Conservation (phyloP, 2,797 vertebrate genomes). For the Melanogrammus aeglefinus region DNA sequence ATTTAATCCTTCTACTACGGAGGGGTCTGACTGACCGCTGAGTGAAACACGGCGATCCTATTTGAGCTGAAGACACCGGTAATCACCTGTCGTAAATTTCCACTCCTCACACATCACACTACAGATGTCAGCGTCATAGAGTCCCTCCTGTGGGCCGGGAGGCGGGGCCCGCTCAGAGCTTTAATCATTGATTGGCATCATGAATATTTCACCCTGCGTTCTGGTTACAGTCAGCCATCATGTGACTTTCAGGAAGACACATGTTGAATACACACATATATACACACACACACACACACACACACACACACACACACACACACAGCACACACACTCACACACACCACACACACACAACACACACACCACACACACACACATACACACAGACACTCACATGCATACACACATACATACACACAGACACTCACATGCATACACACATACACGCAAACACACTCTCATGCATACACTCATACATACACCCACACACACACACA, state of each 20-base stretch:
- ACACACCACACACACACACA: no score
- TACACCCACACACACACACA: no score
- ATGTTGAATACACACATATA: not conserved
- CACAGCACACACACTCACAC: no score
- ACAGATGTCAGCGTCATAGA: not conserved
- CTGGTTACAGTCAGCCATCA: constrained; percentile 23
- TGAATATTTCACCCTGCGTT: constrained; percentile 62
- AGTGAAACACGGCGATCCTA: not conserved
- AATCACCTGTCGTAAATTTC: not conserved
- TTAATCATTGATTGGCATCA: constrained; percentile 66
- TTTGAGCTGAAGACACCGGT: not conserved
- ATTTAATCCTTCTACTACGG: no score
- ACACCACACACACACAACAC: no score
- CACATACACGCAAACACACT: no score
- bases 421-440: no score
- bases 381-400: no score
- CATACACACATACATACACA: no score
- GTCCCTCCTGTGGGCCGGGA: constrained; percentile 30
- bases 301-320: no score
- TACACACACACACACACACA: no score
- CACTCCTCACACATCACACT: not conserved
- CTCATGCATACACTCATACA: no score
- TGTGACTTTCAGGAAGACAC: not conserved
- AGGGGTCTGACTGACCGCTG: not conserved
- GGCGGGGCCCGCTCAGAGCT: constrained; percentile 49